Conservation (phyloP, 1,140 invertebrate species). For the Camponotus pennsylvanicus region DNA sequence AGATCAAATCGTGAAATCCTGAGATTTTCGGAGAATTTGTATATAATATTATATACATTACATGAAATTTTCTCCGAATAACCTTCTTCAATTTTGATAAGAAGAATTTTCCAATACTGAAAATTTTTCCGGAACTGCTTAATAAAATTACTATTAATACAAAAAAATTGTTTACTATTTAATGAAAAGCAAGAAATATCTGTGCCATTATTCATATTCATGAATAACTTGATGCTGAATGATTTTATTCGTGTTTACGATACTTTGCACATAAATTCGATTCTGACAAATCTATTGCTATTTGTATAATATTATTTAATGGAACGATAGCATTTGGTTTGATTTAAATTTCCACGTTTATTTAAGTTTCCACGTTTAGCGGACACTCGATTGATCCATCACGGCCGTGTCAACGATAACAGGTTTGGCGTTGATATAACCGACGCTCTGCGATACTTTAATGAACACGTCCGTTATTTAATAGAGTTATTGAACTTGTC, state of each 20-base stretch:
- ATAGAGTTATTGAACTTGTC: slow-evolving; percentile 4
- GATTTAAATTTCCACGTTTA: slow-evolving; percentile 44
- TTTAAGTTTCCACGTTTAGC: slow-evolving; percentile 17
- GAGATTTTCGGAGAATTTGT: slow-evolving; percentile 6
- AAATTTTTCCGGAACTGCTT: neutral
- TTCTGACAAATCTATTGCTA: slow-evolving; percentile 2
- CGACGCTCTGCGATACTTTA: slow-evolving; percentile 7
- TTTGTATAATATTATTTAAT: slow-evolving; percentile 42
- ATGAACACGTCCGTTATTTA: slow-evolving; percentile 7
- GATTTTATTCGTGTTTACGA: neutral
- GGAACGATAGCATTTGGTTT: neutral
- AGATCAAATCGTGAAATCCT: slow-evolving; percentile 32
- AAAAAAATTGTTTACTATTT: neutral
- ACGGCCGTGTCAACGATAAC: slow-evolving; percentile 10
- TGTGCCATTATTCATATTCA: neutral
- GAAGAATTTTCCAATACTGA: too few relatives aligned
- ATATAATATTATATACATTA: too few relatives aligned
- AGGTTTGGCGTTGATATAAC: neutral
- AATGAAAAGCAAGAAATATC: neutral
- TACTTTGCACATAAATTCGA: neutral
- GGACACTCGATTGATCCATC: slow-evolving; percentile 20
- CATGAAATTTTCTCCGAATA: neutral
- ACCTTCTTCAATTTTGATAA: neutral
- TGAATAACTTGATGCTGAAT: neutral
- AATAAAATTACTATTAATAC: neutral